A percentile compares a stretch with the other conserved stretches of the same genome.
phyloP scores from a whole-genome alignment of 2,888 invertebrate genomes.

The Octodonta nipae region DNA sequence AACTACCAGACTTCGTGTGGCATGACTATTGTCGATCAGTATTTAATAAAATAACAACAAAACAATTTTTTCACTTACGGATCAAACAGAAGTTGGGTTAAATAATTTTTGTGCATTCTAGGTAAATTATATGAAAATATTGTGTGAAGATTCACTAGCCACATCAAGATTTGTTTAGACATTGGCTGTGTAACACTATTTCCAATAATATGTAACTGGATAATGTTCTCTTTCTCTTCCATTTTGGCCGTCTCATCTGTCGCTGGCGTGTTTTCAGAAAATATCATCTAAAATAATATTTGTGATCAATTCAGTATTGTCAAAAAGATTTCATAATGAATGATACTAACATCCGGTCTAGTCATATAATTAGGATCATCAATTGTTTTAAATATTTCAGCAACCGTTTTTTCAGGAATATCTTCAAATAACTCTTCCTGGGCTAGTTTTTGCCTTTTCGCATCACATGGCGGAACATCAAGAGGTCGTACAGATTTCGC shows the following conservation, averaged over 20 bases:
- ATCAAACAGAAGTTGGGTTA: slow-evolving; percentile 88
- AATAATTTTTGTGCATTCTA: slow-evolving; percentile 94
- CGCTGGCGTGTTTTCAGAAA: slow-evolving; percentile 65
- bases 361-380: slow-evolving; percentile 73
- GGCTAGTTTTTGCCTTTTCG: slow-evolving; percentile 32
- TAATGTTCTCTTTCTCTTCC: slow-evolving; percentile 77
- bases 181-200: slow-evolving; percentile 81
- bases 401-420: slow-evolving; percentile 62
- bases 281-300: no score
- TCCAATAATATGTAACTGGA: slow-evolving; percentile 86
- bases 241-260: slow-evolving; percentile 83
- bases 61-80: slow-evolving; percentile 62
- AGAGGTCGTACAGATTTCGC: no score
- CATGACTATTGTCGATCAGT: no score
- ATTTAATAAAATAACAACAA: no score
- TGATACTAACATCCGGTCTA: slow-evolving; percentile 68
- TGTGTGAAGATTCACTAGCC: slow-evolving; percentile 85
- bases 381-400: slow-evolving; percentile 70
- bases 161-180: slow-evolving; percentile 80
- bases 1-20: no score
- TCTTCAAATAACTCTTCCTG: slow-evolving; percentile 50
- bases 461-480: slow-evolving; percentile 28
- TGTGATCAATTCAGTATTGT: no score
- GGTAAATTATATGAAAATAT: slow-evolving; percentile 93
- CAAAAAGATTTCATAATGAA: no score